phyloP scores from a whole-genome alignment of 1,140 invertebrate species.

The Drosophila albomicans region DNA sequence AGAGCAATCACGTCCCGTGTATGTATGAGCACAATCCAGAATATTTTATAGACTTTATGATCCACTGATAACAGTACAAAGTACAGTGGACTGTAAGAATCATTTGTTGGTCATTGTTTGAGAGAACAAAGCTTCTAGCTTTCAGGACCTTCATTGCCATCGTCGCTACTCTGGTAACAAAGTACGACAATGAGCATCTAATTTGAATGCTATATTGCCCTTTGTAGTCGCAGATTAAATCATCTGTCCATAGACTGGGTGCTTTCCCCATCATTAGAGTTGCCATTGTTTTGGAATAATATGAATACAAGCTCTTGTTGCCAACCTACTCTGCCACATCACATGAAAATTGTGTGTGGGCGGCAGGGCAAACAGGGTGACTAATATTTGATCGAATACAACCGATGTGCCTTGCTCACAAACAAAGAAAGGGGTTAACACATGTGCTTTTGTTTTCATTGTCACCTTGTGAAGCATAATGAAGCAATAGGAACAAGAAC shows the following conservation, averaged over 20 bases:
- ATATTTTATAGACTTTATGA: conserved; percentile 4
- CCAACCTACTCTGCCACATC: conserved; percentile 15
- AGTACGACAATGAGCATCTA: conserved; percentile 76
- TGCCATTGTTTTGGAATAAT: conserved; percentile 66
- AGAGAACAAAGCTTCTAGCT: conserved; percentile 54
- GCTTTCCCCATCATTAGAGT: conserved; percentile 76
- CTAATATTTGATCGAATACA: conserved; percentile 39
- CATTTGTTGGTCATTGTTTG: conserved; percentile 77
- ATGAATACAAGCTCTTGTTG: conserved; percentile 51
- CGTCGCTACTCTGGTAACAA: conserved; percentile 74
- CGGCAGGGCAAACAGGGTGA: conserved; percentile 2
- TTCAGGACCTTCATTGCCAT: conserved; percentile 34
- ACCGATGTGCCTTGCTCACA: neutral
- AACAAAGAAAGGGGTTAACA: neutral
- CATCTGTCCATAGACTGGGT: conserved; percentile 53
- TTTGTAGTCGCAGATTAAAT: conserved; percentile 79
- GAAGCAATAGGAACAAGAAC: neutral
- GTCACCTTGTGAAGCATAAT: neutral
- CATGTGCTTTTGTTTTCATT: conserved; percentile 18
- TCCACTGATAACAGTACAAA: neutral
- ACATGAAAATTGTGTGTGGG: conserved; percentile 4
- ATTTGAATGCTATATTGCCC: conserved; percentile 80
- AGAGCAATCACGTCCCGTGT: neutral
- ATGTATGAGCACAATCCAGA: neutral
- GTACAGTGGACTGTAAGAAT: conserved; percentile 36